Conservation (phyloP, 2,888 invertebrate species). For the Copidosoma aretas region DNA sequence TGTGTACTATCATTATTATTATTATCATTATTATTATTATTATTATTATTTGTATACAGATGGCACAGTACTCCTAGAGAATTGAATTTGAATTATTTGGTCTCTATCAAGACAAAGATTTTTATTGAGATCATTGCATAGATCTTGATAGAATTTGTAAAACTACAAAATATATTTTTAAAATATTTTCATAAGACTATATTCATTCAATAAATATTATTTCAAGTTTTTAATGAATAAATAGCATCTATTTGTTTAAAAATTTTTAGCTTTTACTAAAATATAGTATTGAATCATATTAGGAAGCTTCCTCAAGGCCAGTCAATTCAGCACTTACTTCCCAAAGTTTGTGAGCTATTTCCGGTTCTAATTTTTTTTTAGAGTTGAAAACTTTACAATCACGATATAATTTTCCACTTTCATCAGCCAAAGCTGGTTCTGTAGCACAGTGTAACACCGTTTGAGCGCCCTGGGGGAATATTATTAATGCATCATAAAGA, state of each 20-base stretch:
- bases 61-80: too few species aligned
- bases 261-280: background rate
- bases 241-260: slow-evolving; percentile 7
- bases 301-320: slow-evolving; percentile 45
- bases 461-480: slow-evolving; percentile 75
- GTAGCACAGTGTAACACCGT: slow-evolving; percentile 81
- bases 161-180: too few species aligned
- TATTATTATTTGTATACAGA: too few species aligned
- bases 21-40: too few species aligned
- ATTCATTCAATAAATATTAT: too few species aligned
- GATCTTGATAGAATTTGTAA: too few species aligned
- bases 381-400: slow-evolving; percentile 74
- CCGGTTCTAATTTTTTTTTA: slow-evolving; percentile 69
- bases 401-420: slow-evolving; percentile 77
- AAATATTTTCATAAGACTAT: too few species aligned
- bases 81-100: too few species aligned
- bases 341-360: slow-evolving; percentile 74
- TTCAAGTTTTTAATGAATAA: too few species aligned
- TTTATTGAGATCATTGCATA: too few species aligned
- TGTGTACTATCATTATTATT: too few species aligned
- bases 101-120: too few species aligned
- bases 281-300: slow-evolving; percentile 10
- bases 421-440: slow-evolving; percentile 66
- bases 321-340: slow-evolving; percentile 69
- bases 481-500: background rate